Base-by-base conservation (phyloP, 2,797 vertebrate genomes). In the Danio albolineatus region DNA sequence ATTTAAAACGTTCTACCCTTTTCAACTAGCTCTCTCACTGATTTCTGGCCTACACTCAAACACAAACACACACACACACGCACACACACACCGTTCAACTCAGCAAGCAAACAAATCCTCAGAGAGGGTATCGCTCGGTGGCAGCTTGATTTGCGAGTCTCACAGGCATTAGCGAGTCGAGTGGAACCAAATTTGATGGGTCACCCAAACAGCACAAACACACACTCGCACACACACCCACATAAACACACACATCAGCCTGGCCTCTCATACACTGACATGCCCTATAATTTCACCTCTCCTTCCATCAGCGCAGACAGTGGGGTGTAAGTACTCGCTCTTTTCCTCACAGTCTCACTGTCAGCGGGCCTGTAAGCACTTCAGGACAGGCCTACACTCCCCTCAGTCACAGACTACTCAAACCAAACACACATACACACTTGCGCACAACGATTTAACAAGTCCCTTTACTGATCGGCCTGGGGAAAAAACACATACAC, bases 111-210 rank as follows among this genome's bases (percentile, higher is more conserved):
- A 76, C 56, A 60, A 73, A 74, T 73, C 65, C 71, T 82, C 70
- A 53, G 48, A 66, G 48, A 57, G 70, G 46, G 46, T 57, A 71
- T 65, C 51, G 21, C 44, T 54, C 48, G 19, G 49, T 81, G 71
- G 62, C 76, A 76, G 79, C 21, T 53, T 72, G 83, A 81, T 82
- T 84, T 74, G 28, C 82, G 67, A 79, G 75, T 74, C 69, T 81
- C 72, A 17, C 61, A 77, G 79, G 62, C 76, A 85, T 83, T 84
- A 79, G 69, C 0, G 74, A 76, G 57, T 57, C 16, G 53, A 77
- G 79, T 57, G 64, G 79, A 83, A 73, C 79, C 10, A 62, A 75
- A 82, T 82, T 80, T 84, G 70, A 83, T 79, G 80, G 82, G 82
- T 84, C 79, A 82, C 28, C 78, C 67, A 41, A 79, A 54, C 57